phyloP scores from a whole-genome alignment of 64 coral and sea anemone species.

The Trachythela sp. region DNA sequence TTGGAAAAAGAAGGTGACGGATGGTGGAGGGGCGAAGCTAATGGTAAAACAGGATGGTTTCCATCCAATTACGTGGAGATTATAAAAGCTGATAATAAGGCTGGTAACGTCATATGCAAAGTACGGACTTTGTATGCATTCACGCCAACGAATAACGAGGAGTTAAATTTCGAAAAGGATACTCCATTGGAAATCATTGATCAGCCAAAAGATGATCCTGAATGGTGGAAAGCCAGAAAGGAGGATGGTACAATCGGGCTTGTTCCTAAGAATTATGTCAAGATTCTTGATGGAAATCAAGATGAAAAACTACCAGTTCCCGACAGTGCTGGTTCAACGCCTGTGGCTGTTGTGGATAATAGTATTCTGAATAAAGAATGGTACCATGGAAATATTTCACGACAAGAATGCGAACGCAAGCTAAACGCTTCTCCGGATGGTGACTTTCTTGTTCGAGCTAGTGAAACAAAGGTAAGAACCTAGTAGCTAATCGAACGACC shows the following conservation, averaged over 20 bases:
- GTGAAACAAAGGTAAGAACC: slow-evolving; percentile 77
- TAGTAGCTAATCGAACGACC: too few relatives aligned
- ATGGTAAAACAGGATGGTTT: slow-evolving; percentile 71
- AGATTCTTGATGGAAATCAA: slow-evolving; percentile 50
- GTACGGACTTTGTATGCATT: slow-evolving; percentile 81
- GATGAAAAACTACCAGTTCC: slow-evolving; percentile 19
- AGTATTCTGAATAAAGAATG: slow-evolving; percentile 53
- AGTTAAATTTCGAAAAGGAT: slow-evolving; percentile 88
- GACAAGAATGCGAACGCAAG: slow-evolving; percentile 62
- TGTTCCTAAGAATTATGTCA: slow-evolving; percentile 95
- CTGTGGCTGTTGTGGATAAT: background rate
- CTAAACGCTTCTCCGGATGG: slow-evolving; percentile 57
- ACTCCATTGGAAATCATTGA: slow-evolving; percentile 74
- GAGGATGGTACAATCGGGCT: slow-evolving; percentile 67
- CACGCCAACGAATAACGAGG: slow-evolving; percentile 60
- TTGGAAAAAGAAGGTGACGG: slow-evolving; percentile 91
- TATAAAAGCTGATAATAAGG: slow-evolving; percentile 25
- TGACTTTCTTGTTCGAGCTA: slow-evolving; percentile 83
- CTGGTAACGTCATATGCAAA: slow-evolving; percentile 49
- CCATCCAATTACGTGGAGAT: slow-evolving; percentile 91
- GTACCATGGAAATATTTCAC: slow-evolving; percentile 90
- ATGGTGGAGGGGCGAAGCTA: slow-evolving; percentile 87
- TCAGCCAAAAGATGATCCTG: slow-evolving; percentile 79
- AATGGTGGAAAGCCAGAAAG: slow-evolving; percentile 85
- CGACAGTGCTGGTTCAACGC: slow-evolving; percentile 13